Base-by-base conservation (phyloP, 2,888 invertebrate genomes). In the Drosophila aldrichi region DNA sequence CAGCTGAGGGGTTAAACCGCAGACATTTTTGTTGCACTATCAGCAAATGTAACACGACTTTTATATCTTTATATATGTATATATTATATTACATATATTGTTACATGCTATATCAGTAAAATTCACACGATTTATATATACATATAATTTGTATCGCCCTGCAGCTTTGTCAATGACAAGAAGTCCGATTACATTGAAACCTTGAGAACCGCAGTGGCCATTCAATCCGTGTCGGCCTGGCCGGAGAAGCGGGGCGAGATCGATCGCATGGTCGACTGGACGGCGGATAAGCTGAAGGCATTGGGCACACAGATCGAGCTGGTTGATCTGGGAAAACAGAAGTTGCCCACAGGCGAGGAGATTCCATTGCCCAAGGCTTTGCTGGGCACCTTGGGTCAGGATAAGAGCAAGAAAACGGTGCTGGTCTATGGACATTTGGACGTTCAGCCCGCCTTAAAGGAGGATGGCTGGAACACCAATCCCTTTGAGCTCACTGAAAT, bases 341-440 rank as follows among this genome's bases (percentile, higher is more conserved):
- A 93, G 2, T 93, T 98, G 60, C 94, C 95, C 1, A 95, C 96
- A 92, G 97, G 97, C 1, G 93, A 94, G 63, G 93, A 95, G 90
- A 94, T 98, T 51, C 95, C 96, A 54, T 93, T 98, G 56, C 99
- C 99, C 1, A 98, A 98, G 29, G 96, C 97, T 7, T 92, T 99
- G 49, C 94, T 98, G 38, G 98, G 96, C 46, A 93, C 93, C 38
- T 94, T 98, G 55, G 98, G 98, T 78, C 95, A 94, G 72, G 97
- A 98, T 91, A 94, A 95, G 0, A 94, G 95, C 44, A 99, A 99
- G 94, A 98, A 97, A 91, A 99, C 99, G 8, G 95, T 99, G 48
- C 95, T 97, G 66, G 94, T 99, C 65, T 99, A 99, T 93, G 99
- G 99, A 0, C 99, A 99, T 93, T 95, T 99, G 90, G 99, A 99